These are phyloP conservation scores for Saxidomus purpurata DNA, from an alignment of 1,140 invertebrate genomes.

Conservation along the genomic window DNA sequence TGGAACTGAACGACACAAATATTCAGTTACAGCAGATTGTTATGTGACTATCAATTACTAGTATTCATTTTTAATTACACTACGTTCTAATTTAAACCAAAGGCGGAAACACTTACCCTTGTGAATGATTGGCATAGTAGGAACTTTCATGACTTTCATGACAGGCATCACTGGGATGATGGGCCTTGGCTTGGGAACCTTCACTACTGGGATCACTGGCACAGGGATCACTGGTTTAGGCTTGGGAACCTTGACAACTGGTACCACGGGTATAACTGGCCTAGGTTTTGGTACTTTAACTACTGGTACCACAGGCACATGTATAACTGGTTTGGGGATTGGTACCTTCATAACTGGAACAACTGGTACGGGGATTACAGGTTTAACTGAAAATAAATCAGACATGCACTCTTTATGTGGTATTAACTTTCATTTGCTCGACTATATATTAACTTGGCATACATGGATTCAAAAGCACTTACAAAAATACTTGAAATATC, in stretches of 20 bases:
- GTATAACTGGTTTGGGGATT: background rate
- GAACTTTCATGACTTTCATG: constrained; percentile 13
- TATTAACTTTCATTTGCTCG: no score
- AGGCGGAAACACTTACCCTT: background rate
- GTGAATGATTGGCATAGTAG: background rate
- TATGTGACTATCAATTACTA: no score
- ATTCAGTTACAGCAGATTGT: no score
- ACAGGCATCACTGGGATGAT: constrained; percentile 11
- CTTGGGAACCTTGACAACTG: constrained; percentile 1
- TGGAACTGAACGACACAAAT: no score
- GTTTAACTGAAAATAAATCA: constrained; percentile 11
- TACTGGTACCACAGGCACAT: constrained; percentile 11
- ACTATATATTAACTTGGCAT: no score
- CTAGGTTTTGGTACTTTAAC: constrained; percentile 16
- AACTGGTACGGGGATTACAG: constrained; percentile 29
- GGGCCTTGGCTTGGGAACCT: constrained; percentile 11
- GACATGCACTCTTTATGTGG: no score
- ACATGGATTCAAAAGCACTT: no score
- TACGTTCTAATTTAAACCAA: no score
- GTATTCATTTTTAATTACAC: no score
- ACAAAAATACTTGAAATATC: no score
- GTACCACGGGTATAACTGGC: constrained; percentile 24
- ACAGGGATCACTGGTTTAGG: constrained; percentile 12
- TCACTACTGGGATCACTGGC: background rate
- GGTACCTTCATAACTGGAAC: constrained; percentile 37